Base-by-base conservation (phyloP, 2,797 vertebrate genomes). In the Notolabrus celidotus region DNA sequence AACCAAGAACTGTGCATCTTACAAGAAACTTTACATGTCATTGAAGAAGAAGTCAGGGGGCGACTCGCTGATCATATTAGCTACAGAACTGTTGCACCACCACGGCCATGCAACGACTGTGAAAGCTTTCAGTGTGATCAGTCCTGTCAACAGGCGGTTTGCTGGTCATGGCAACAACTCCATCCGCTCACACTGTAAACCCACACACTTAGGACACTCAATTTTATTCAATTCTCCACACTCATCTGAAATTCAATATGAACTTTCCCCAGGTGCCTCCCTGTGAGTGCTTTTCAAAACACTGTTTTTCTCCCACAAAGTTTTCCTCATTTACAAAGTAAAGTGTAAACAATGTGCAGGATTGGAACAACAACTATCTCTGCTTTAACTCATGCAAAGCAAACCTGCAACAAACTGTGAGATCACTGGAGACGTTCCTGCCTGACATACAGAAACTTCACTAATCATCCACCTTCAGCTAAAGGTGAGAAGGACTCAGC, bases 221-320 rank as follows among this genome's bases (percentile, higher is more conserved):
- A n/a, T 72, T 73, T 46, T 43, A 62, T 67, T 66, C 51, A 74
- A 57, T 77, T 68, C 14, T 34, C 16, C 0, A 1, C 46, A 22
- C 52, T 76, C 45, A 43, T 79, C 62, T 66, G 23, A 68, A 65
- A 75, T 80, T 60, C 52, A 84, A 65, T 56, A 56, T 65, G 31
- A 38, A 16, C 58, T 71, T 74, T 53, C 0, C 22, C 50, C 29
- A 16, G 33, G 64, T 50, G 19, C 71, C 34, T 31, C 17, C 58
- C n/a, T 71, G 36, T 41, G 34, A 75, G 62, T 73, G 62, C 55
- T 56, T 53, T 42, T 20, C 39, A 71, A 78, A 82, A 59, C 31
- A 71, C 7, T 2, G 2, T 23, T 59, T 23, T 59, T 62, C 20
- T 33, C 52, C 22, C 39, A 36, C 19, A 67, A 66, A 57, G 29